These are phyloP conservation scores for Rhegmatorhina hoffmannsi DNA, from an alignment of 2,113 vertebrate genomes.

Conservation along the genomic window DNA sequence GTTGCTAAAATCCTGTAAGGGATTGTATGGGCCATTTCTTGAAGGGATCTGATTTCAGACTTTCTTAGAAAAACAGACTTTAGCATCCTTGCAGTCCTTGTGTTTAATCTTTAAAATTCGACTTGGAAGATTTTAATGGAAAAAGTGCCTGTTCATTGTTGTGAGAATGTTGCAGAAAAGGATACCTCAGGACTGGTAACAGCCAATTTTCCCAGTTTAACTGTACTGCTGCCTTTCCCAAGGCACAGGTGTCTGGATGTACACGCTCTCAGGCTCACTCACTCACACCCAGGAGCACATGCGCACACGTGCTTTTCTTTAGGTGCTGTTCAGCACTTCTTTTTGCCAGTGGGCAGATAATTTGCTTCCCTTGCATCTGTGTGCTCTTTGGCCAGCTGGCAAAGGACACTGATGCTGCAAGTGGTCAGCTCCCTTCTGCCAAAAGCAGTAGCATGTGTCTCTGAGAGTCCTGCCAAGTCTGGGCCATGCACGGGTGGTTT, in stretches of 20 bases:
- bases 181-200: background rate
- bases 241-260: background rate
- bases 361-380: constrained; percentile 64
- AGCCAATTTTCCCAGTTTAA: background rate
- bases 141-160: background rate
- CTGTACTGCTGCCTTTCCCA: background rate
- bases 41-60: background rate
- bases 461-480: constrained; percentile 40
- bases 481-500: background rate
- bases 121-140: background rate
- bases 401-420: constrained; percentile 53
- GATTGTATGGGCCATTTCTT: background rate
- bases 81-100: background rate
- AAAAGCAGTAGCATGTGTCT: constrained; percentile 59
- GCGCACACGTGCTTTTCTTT: background rate
- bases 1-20: constrained; percentile 44
- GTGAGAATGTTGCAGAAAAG: background rate
- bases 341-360: constrained; percentile 34
- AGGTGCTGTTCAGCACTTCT: constrained; percentile 48
- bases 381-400: constrained; percentile 61
- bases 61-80: background rate
- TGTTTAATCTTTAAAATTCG: background rate
- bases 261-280: background rate
- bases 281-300: rapidly evolving
- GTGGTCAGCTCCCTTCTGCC: constrained; percentile 41